phyloP scores from a whole-genome alignment of 2,113 vertebrate species.

The Vulpes ferrilata region DNA sequence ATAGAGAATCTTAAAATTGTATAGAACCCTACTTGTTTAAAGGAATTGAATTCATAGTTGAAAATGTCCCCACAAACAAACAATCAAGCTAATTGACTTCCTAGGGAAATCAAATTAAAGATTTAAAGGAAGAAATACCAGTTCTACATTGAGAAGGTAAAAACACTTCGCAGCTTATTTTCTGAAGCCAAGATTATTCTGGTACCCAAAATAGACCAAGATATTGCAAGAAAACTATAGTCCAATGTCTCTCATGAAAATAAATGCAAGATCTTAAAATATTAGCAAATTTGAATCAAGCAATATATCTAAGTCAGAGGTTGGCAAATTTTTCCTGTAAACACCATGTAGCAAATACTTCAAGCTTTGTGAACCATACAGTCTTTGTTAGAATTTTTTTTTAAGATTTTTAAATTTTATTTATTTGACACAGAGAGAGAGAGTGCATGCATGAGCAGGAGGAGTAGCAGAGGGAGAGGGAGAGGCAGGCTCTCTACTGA shows the following conservation, averaged over 20 bases:
- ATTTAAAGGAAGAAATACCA: background rate
- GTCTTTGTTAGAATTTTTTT: background rate
- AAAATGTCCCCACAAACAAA: background rate
- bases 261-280: background rate
- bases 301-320: background rate
- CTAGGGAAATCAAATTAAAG: background rate
- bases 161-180: background rate
- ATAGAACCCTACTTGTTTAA: background rate
- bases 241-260: background rate
- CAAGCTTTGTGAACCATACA: background rate
- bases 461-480: too few species aligned
- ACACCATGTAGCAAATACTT: background rate
- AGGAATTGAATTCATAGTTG: background rate
- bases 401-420: too few species aligned
- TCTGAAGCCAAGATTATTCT: conserved; percentile 1
- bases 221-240: background rate
- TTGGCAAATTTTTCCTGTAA: background rate
- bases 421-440: too few species aligned
- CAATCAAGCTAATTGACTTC: background rate
- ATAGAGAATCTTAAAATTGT: background rate
- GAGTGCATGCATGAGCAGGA: too few species aligned
- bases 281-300: background rate
- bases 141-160: background rate
- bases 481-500: too few species aligned
- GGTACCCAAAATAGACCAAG: background rate